phyloP scores from a whole-genome alignment of 2,113 vertebrate genomes.

The Colinus virginianus region DNA sequence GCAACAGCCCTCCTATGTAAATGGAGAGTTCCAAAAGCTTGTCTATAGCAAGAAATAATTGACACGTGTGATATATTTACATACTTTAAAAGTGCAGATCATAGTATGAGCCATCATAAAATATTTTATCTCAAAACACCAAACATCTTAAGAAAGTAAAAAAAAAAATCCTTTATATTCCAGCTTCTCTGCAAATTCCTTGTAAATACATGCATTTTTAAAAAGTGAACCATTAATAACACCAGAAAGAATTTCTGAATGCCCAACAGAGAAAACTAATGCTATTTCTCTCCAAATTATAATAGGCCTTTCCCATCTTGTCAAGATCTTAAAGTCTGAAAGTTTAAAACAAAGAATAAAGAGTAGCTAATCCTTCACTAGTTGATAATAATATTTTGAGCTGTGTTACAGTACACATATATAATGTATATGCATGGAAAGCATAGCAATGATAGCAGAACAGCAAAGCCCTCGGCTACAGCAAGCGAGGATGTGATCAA shows the following conservation, averaged over 20 bases:
- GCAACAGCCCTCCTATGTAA: slow-evolving; percentile 2
- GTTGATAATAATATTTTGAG: background rate
- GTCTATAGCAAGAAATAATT: slow-evolving; percentile 14
- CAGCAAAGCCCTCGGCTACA: too few relatives aligned
- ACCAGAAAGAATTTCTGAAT: background rate
- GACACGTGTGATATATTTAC: background rate
- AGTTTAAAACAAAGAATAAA: too few relatives aligned
- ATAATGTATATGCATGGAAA: too few relatives aligned
- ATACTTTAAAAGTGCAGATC: background rate
- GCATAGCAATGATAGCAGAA: too few relatives aligned
- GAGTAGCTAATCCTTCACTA: background rate
- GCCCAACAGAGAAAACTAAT: background rate
- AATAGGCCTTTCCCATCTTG: background rate
- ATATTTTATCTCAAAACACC: background rate
- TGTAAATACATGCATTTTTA: background rate
- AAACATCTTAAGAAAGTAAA: background rate
- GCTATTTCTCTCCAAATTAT: background rate
- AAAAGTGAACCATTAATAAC: background rate
- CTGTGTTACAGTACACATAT: background rate
- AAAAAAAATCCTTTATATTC: background rate
- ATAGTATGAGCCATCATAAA: background rate
- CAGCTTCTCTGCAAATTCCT: background rate
- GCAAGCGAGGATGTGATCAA: too few relatives aligned
- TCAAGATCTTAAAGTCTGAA: background rate
- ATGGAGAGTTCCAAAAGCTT: background rate